Base-by-base conservation (phyloP, 2,888 invertebrate genomes). In the Stenodera caucasica region DNA sequence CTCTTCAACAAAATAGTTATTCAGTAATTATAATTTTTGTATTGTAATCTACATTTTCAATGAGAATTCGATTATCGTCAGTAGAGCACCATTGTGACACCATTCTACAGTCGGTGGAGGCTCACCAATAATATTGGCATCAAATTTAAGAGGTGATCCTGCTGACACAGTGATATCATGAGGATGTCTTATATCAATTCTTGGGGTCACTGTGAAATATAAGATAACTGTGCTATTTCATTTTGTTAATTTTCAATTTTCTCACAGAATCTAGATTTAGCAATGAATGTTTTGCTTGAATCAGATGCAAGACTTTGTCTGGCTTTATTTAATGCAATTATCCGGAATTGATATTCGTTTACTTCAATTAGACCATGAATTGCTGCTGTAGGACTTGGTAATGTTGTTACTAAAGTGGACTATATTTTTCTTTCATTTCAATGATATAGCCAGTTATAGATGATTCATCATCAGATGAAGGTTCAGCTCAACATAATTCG, bases 311-410 rank as follows among this genome's bases (percentile, higher is more conserved):
- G 93, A 73, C 97, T 94, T 76, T 89, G 90, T 0, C 99, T 99
- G 9, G 94, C 96, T 79, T 94, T 94, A 82, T 99, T 99, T 57
- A 97, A 84, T 8, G 98, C 98, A 68, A 95, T 88, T 30, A 98
- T 90, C 30, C 98, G 89, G 89, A 98, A 98, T 81, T 97, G 96
- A 80, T 96, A 97, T 77, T 97, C 96, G 78, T 95, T 94, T 70
- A 96, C 97, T 84, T 97, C 97, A 74, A 92, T 91, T 52, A 98
- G 81, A 45, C 94, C 94, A 76, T 91, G 91, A n/a, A 96, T 90
- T 57, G 90, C 89, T 54, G 91, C 96, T 60, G 86, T 82, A 0
- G 91, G 89, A 6, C 84, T 84, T 0, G 92, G 86, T 23, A 87
- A 85, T 60, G 90, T 90, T 0, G 91, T 92, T 81, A 96, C 94